Evolutionary conservation across 1,140 invertebrate genomes (phyloP).

Genomic region (Drosophila nasuta): DNA sequence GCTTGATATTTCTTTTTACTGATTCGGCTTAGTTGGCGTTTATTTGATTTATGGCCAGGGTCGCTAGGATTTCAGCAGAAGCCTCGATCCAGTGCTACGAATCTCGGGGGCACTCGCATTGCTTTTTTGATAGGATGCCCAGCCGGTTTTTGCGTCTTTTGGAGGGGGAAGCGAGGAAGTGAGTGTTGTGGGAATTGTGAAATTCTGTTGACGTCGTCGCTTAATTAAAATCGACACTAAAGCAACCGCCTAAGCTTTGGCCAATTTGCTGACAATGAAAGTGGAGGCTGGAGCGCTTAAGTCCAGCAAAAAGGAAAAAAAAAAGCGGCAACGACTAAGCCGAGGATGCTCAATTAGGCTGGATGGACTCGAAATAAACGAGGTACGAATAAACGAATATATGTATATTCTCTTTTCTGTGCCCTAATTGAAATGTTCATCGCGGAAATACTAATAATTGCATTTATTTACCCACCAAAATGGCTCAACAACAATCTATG

Average conservation of each 20-base stretch:
- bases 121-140: background rate
- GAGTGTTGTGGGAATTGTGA: background rate
- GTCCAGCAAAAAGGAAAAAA: background rate
- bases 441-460: conserved; percentile 69
- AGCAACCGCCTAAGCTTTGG: conserved; percentile 58
- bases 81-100: conserved; percentile 24
- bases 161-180: background rate
- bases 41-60: conserved; percentile 78
- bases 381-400: conserved; percentile 3
- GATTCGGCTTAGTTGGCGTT: conserved; percentile 77
- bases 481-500: conserved; percentile 53
- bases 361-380: background rate
- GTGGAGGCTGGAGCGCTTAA: conserved; percentile 22
- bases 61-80: conserved; percentile 66
- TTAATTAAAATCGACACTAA: conserved; percentile 80
- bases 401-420: background rate
- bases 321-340: background rate
- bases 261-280: conserved; percentile 72
- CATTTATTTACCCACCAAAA: conserved; percentile 32
- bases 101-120: conserved; percentile 16
- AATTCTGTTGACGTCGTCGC: conserved; percentile 18
- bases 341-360: conserved; percentile 16
- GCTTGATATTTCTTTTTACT: conserved; percentile 34
- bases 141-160: too few species aligned
- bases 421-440: conserved; percentile 60